Base-by-base conservation (phyloP, 2,888 invertebrate species). In the Tinea trinotella region DNA sequence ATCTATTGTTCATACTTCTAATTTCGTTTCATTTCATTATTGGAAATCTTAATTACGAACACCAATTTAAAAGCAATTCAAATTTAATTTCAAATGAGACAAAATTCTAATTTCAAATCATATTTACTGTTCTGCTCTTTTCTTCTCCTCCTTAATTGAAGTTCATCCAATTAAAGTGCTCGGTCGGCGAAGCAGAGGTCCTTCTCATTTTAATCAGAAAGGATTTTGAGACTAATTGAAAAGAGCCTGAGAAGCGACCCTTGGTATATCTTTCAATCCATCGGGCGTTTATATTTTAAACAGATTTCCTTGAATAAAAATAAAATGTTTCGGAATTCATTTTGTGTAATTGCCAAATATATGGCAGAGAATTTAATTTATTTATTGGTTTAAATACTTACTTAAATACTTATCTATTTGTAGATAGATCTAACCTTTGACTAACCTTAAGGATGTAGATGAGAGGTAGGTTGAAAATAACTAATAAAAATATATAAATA, bases 141-240 rank as follows among this genome's bases (percentile, higher is more conserved):
- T 50, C 50, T 48, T 48, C 40, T 46, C 4, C 22, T 24, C 12
- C 22, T 10, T 50, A 50, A 50, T 50, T 50, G 24, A 15, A 50
- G 46, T 50, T 24, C 24, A 24, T 50, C 50, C 50, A 50, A 50
- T 50, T 50, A 50, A 50, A 50, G 50, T 50, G 48, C 48, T 48
- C 48, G 24, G 24, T 50, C 50, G 22, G 24, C 13, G 20, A 50
- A 50, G 50, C 22, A 50, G 24, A 50, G 50, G 50, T 18, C 50
- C 50, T 48, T 48, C 19, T 50, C 50, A 24, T 50, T 50, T 50
- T 50, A 50, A 50, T 50, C 50, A 50, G 50, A 24, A 50, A 50
- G 50, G 50, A 50, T 50, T 50, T 50, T 50, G 50, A 24, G 15
- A n/a, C 24, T 50, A 50, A 50, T 50, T 50, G 50, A 50, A 50